These are phyloP conservation scores for Dermatemys mawii DNA, from an alignment of 2,113 vertebrate species.

Conservation along the genomic window DNA sequence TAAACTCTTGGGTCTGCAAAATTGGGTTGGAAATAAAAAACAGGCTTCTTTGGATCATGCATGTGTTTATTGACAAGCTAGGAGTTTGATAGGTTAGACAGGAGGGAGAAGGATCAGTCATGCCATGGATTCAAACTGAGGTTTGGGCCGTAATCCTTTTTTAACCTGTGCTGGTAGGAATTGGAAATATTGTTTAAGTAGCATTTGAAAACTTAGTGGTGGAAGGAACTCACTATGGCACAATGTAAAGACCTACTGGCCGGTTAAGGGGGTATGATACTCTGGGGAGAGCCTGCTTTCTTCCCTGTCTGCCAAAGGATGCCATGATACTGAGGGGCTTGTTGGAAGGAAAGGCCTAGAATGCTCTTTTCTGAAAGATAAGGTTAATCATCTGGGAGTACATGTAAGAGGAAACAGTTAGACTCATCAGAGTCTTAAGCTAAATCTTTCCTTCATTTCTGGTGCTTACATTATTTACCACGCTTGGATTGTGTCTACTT, in stretches of 20 bases:
- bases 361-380: not conserved
- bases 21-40: not conserved
- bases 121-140: not conserved
- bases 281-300: not conserved
- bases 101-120: slow-evolving; percentile 11
- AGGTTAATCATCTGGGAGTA: slow-evolving; percentile 25
- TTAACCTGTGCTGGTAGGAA: not conserved
- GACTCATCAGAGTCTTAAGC: not conserved
- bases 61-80: not conserved
- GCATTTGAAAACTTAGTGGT: slow-evolving; percentile 10
- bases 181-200: not conserved
- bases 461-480: not conserved
- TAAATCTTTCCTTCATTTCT: not conserved
- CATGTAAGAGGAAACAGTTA: not conserved
- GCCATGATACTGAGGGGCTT: not conserved
- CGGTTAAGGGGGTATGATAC: not conserved
- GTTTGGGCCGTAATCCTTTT: slow-evolving; percentile 16
- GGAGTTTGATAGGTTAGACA: not conserved
- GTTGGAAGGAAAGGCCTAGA: not conserved
- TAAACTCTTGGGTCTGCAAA: not conserved
- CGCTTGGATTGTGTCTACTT: not conserved
- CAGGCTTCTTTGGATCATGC: slow-evolving; percentile 1
- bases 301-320: not conserved
- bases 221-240: slow-evolving; percentile 25
- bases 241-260: not conserved